A percentile compares a stretch with the other conserved stretches of the same genome.
Conservation (phyloP, 2,797 vertebrate genomes). For the Meriones psammophilus region DNA sequence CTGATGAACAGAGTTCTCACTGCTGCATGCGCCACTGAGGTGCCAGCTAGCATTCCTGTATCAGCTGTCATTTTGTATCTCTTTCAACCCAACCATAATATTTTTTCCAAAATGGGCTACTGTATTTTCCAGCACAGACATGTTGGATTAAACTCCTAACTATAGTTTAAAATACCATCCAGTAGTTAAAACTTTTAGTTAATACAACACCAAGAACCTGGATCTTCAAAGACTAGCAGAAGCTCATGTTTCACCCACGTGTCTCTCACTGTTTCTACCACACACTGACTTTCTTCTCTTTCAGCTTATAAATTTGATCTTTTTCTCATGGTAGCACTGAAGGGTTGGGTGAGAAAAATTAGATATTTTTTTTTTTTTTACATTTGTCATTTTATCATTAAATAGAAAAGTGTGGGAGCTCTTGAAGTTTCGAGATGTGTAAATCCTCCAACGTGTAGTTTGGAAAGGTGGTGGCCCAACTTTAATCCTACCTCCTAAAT, state of each 20-base stretch:
- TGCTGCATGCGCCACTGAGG: background rate
- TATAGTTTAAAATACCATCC: background rate
- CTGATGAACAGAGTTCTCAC: background rate
- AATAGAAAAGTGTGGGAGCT: background rate
- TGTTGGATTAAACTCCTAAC: background rate
- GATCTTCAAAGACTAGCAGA: background rate
- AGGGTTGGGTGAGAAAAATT: background rate
- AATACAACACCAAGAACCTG: background rate
- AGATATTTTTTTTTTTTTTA: background rate
- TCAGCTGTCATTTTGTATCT: background rate
- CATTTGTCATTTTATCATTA: background rate
- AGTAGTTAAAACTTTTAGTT: slow-evolving; percentile 30
- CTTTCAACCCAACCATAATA: background rate
- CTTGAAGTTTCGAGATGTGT: background rate
- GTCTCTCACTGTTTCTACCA: slow-evolving; percentile 22
- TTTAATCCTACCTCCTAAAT: background rate
- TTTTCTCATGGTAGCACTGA: background rate
- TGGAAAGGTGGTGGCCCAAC: background rate
- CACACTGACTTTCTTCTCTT: background rate
- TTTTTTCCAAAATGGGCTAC: background rate
- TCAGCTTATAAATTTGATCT: background rate
- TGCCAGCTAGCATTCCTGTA: background rate
- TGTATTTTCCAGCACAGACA: background rate
- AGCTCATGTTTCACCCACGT: background rate
- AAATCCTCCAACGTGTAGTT: background rate